Conservation (phyloP, 2,888 invertebrate genomes). For the Congeria kusceri region DNA sequence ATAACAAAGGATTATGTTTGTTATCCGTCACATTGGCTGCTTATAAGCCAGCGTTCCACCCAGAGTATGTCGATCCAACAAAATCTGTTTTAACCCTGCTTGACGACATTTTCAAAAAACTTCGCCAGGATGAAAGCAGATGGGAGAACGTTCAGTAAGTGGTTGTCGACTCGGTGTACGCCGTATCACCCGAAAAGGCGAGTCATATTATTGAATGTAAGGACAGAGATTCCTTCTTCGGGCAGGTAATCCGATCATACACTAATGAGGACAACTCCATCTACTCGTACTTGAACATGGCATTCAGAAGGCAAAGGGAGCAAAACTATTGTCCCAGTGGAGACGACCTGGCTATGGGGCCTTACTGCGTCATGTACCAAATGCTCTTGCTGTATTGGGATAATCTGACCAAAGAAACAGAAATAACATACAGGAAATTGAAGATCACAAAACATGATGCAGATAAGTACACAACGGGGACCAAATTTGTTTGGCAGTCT, state of each 20-base stretch:
- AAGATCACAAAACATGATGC: conserved; percentile 33
- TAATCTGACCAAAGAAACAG: conserved; percentile 32
- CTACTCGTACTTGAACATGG: conserved; percentile 60
- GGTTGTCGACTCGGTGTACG: conserved; percentile 51
- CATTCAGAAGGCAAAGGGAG: conserved; percentile 53
- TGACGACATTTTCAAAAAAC: conserved; percentile 45
- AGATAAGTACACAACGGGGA: conserved; percentile 47
- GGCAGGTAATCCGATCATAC: conserved; percentile 49
- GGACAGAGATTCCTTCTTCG: conserved; percentile 47
- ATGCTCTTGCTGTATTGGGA: conserved; percentile 59
- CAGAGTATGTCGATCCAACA: conserved; percentile 35
- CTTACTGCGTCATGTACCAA: conserved; percentile 62
- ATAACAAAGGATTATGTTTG: conserved; percentile 39
- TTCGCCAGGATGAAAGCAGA: conserved; percentile 31
- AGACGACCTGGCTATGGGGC: conserved; percentile 61
- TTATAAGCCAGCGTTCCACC: conserved; percentile 62
- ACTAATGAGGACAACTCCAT: conserved; percentile 54
- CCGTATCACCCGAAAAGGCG: conserved; percentile 33
- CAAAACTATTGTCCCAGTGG: conserved; percentile 54
- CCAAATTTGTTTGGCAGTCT: conserved; percentile 57
- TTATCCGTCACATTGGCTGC: conserved; percentile 57
- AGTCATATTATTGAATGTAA: conserved; percentile 25
- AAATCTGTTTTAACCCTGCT: conserved; percentile 45
- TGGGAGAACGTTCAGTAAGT: conserved; percentile 59
- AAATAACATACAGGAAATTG: conserved; percentile 57